A percentile compares a stretch with the other conserved stretches of the same genome.
Conservation (phyloP, 2,888 invertebrate genomes). For the Sinelater perroti region DNA sequence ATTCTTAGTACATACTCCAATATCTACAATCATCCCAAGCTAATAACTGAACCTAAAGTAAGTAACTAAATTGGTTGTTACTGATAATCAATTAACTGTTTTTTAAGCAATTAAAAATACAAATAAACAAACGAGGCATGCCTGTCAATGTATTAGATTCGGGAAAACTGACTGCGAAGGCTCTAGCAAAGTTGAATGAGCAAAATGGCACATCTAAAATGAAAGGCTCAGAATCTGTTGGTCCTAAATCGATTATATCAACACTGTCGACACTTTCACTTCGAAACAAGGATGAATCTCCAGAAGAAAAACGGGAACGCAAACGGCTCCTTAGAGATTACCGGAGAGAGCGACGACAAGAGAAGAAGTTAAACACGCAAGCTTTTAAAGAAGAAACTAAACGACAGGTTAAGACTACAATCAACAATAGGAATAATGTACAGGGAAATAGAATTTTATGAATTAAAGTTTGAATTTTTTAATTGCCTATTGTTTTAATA, state of each 20-base stretch:
- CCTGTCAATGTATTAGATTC: slow-evolving; percentile 71
- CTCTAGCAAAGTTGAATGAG: slow-evolving; percentile 72
- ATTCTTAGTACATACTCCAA: slow-evolving; percentile 91
- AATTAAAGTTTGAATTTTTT: slow-evolving; percentile 24
- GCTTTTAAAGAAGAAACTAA: slow-evolving; percentile 90
- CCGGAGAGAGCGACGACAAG: slow-evolving; percentile 78
- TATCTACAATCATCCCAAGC: slow-evolving; percentile 89
- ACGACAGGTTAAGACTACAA: slow-evolving; percentile 77
- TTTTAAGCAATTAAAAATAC: slow-evolving; percentile 66
- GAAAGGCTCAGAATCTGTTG: slow-evolving; percentile 66
- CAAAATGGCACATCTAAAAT: slow-evolving; percentile 55
- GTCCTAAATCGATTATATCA: slow-evolving; percentile 72
- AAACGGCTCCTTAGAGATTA: slow-evolving; percentile 83
- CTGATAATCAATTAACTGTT: neutral
- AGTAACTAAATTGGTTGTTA: neutral
- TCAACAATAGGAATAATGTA: slow-evolving; percentile 79
- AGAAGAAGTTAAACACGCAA: slow-evolving; percentile 81
- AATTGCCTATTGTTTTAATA: too few relatives aligned
- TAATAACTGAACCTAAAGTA: slow-evolving; percentile 80
- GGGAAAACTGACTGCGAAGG: slow-evolving; percentile 74
- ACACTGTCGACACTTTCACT: slow-evolving; percentile 74
- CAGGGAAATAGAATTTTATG: slow-evolving; percentile 76
- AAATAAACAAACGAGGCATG: slow-evolving; percentile 76
- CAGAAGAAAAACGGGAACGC: slow-evolving; percentile 79
- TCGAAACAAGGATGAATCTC: slow-evolving; percentile 78